Conservation (phyloP, 2,113 vertebrate species). For the Stegastes partitus region DNA sequence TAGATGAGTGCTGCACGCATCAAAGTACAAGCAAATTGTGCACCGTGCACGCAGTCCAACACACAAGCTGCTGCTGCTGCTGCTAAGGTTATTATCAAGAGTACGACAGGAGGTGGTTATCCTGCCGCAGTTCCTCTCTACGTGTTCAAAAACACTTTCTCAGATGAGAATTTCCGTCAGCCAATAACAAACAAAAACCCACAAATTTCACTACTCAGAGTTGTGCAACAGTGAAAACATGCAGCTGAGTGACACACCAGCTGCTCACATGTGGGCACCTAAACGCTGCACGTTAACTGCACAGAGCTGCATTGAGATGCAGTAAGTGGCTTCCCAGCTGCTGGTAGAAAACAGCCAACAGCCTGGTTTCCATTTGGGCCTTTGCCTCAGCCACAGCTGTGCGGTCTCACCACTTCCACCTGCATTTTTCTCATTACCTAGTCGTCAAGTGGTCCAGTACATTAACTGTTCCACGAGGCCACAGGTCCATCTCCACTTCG, state of each 20-base stretch:
- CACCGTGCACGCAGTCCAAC: neutral
- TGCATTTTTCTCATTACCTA: slow-evolving; percentile 56
- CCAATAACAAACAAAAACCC: neutral
- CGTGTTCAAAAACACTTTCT: neutral
- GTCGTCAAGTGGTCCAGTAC: slow-evolving; percentile 53
- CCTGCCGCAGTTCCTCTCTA: slow-evolving; percentile 3
- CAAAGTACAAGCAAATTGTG: neutral
- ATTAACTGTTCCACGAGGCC: slow-evolving; percentile 66
- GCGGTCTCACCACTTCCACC: slow-evolving; percentile 62
- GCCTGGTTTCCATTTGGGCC: slow-evolving; percentile 60
- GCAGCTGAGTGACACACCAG: slow-evolving; percentile 4
- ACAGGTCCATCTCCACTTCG: slow-evolving; percentile 64
- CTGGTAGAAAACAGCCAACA: slow-evolving; percentile 41
- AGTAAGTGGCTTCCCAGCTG: slow-evolving; percentile 42
- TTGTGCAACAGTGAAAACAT: neutral
- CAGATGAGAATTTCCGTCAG: slow-evolving; percentile 5
- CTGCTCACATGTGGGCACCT: neutral
- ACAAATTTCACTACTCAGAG: neutral
- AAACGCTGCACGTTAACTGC: slow-evolving; percentile 18
- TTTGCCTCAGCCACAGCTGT: slow-evolving; percentile 46
- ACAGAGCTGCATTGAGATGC: slow-evolving; percentile 13
- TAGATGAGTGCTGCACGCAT: neutral
- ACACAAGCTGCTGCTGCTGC: slow-evolving; percentile 13
- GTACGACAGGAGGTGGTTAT: neutral
- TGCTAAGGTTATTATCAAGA: slow-evolving; percentile 37